Evolutionary conservation across 2,113 vertebrate genomes (phyloP).

Genomic region (Nicator chloris): DNA sequence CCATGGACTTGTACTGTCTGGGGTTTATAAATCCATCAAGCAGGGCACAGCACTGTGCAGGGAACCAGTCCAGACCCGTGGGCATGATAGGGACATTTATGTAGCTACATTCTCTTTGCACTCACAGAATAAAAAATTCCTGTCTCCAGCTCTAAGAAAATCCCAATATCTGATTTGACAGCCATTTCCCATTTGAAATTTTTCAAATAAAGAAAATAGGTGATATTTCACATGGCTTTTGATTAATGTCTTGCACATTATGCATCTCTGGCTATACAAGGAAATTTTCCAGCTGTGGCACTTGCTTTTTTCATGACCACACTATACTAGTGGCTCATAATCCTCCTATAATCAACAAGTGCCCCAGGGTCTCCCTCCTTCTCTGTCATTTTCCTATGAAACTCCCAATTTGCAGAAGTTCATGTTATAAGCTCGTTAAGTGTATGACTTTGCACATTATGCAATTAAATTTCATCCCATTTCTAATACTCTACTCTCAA

Average conservation of each 20-base stretch:
- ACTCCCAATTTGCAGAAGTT: conserved; percentile 54
- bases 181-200: not conserved
- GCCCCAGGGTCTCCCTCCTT: not conserved
- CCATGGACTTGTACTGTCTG: not conserved
- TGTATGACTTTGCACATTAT: conserved; percentile 41
- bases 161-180: not conserved
- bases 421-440: conserved; percentile 31
- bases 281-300: not conserved
- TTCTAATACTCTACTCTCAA: conserved; percentile 45
- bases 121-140: not conserved
- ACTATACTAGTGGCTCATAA: not conserved
- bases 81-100: not conserved
- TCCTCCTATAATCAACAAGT: not conserved
- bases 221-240: not conserved
- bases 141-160: not conserved
- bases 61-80: accelerated
- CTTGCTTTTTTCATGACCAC: not conserved
- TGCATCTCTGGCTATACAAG: not conserved
- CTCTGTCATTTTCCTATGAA: conserved; percentile 11
- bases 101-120: not conserved
- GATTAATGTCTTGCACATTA: not conserved
- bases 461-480: conserved; percentile 55
- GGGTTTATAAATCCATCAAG: not conserved
- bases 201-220: not conserved
- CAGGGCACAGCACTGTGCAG: not conserved